Evolutionary conservation across 1,140 invertebrate species (phyloP), one percentile per base, ranked within the genome.

Genomic region (Nephila pilipes): DNA sequence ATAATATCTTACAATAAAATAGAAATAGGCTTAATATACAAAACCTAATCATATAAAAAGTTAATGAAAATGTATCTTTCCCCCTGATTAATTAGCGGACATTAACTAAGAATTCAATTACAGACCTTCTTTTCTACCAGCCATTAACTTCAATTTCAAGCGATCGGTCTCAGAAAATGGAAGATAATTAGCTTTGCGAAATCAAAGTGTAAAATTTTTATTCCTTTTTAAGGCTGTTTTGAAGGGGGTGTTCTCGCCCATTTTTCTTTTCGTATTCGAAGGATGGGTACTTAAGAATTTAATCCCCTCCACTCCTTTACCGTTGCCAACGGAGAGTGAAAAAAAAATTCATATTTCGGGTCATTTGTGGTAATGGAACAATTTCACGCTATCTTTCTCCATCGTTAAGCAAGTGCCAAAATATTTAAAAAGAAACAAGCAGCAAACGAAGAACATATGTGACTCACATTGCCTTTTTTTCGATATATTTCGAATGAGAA

Each of bases 161-260:
- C 29, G 16, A 75, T 75, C 32, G 29, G 25, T 75, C 32, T 32
- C 69, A 75, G 69, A 75, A 75, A 75, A 75, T 75, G 69, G 69
- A 2, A 5, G 69, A 18, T 32, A 75, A 32, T 75, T 32, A 32
- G 25, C 29, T 75, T 75, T 75, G 2, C 29, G 69, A 75, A 75
- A 75, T 75, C 69, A 75, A 75, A 36, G 69, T 75, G 36, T 75
- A 36, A 75, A 75, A 75, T 75, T 75, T 75, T 75, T 75, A 75
- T 75, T 75, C 69, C 12, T 75, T 20, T 32, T 75, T 32, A 75
- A 36, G 29, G 36, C 18, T 36, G 18, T 75, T 75, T 75, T 75
- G 29, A 75, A 36, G 69, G 29, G 69, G 29, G 29, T 18, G 32
- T 32, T 75, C 29, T 36, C 29, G 36, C 69, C 69, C 69, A 75